phyloP scores from a whole-genome alignment of 1,140 invertebrate species.

The Hypothenemus hampei region DNA sequence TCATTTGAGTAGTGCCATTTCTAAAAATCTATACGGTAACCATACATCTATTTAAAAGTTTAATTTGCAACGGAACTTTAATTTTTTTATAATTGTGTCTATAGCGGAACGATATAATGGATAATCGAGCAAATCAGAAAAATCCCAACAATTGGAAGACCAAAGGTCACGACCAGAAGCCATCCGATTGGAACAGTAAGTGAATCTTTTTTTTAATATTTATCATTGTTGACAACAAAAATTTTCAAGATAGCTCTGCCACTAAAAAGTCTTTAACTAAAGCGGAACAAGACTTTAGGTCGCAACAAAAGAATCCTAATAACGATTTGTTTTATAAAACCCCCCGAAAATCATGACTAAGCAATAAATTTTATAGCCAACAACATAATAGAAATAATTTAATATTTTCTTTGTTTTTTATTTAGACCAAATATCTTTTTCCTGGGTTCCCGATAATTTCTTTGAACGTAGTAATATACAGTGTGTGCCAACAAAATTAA shows the following conservation, averaged over 20 bases:
- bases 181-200: background rate
- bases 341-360: background rate
- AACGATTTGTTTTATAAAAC: slow-evolving; percentile 1
- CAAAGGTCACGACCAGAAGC: background rate
- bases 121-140: slow-evolving; percentile 16
- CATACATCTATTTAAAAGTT: too few relatives aligned
- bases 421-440: too few relatives aligned
- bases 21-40: too few relatives aligned
- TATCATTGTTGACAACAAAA: background rate
- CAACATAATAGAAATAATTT: too few relatives aligned
- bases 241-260: background rate
- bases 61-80: too few relatives aligned
- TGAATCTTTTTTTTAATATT: background rate
- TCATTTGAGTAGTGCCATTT: too few relatives aligned
- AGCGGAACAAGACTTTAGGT: slow-evolving; percentile 1
- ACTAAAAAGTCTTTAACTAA: background rate
- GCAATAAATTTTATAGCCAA: background rate
- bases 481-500: too few relatives aligned
- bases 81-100: too few relatives aligned
- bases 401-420: too few relatives aligned
- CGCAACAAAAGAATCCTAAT: slow-evolving; percentile 9
- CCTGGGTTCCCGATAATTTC: too few relatives aligned
- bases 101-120: too few relatives aligned
- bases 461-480: too few relatives aligned
- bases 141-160: slow-evolving; percentile 12